phyloP scores from a whole-genome alignment of 2,113 vertebrate genomes.

The rat (Rattus norvegicus) region DNA sequence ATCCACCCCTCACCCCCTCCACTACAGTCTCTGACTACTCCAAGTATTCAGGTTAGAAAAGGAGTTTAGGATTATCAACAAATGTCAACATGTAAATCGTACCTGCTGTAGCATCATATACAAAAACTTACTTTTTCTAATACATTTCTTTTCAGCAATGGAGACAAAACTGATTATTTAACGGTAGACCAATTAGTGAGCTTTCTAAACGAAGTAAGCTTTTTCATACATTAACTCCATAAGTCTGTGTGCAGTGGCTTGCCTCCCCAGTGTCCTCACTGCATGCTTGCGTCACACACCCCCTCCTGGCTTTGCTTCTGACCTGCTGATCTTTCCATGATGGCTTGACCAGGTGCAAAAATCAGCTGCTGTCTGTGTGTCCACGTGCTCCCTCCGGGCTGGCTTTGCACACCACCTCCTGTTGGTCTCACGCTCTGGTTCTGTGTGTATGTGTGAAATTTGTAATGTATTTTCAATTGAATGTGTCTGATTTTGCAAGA shows the following conservation, averaged over 20 bases:
- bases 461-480: constrained; percentile 63
- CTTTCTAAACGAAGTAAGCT: constrained; percentile 99
- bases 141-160: constrained; percentile 99
- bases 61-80: constrained; percentile 80
- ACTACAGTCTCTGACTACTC: constrained; percentile 71
- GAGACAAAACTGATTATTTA: constrained; percentile 99
- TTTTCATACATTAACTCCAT: constrained; percentile 99
- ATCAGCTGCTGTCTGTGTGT: constrained; percentile 81
- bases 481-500: constrained; percentile 72
- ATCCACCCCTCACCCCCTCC: not conserved
- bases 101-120: constrained; percentile 87
- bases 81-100: constrained; percentile 91
- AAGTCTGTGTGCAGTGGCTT: constrained; percentile 93
- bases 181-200: constrained; percentile 99
- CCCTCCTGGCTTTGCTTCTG: constrained; percentile 78
- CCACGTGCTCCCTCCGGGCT: constrained; percentile 74
- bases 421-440: constrained; percentile 78
- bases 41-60: constrained; percentile 80
- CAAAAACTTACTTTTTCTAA: constrained; percentile 93
- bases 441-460: constrained; percentile 72
- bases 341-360: constrained; percentile 85
- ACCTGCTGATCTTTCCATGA: constrained; percentile 87
- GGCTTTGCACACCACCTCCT: constrained; percentile 83
- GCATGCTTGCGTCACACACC: constrained; percentile 76
- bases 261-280: constrained; percentile 82